Base-by-base conservation (phyloP, 2,797 vertebrate species). In the Pangasius sanitwongsei region DNA sequence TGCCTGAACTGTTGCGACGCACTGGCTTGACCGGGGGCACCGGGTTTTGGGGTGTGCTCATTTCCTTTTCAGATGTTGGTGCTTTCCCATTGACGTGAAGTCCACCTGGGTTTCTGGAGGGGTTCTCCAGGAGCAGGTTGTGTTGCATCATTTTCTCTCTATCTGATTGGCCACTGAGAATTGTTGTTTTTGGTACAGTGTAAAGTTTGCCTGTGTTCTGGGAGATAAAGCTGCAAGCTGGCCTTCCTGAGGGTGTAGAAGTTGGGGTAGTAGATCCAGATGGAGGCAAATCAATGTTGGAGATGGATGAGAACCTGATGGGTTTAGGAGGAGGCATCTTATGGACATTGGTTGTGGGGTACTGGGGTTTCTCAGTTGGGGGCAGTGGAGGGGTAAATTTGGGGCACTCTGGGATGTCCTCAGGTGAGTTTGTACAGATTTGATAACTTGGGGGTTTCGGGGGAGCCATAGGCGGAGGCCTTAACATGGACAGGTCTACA, bases 271-370 rank as follows among this genome's bases (percentile, higher is more conserved):
- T 63, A 12, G 93, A 92, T 41, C n/a, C 89, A 44, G 89, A 72
- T 48, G 94, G 92, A 11, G 93, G 93, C 28, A 90, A 80, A 48
- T 96, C 95, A 20, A 89, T 1, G 83, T 0, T 95, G 28, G 90
- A 31, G 0, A 96, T 94, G 8, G 96, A 96, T 12, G 96, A 96
- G 28, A 93, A 59, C 89, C 96, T 93, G 12, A 91, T 57, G 0
- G 96, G 96, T 90, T 96, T 97, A 50, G 89, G 91, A 75, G 96
- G 96, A 8, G 94, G 96, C 13, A 67, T 83, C 89, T 97, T 96
- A 4, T 3, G 63, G 86, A 82, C 67, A 87, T 93, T 97, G 0
- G 77, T n/a, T 15, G 65, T 78, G 16, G 87, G 44, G 16, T 85
- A 67, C 50, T 89, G 89, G 13, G 88, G 92, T 88, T 85, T 94